Conservation (phyloP, 2,888 invertebrate genomes). For the Drosophila kambysellisi region DNA sequence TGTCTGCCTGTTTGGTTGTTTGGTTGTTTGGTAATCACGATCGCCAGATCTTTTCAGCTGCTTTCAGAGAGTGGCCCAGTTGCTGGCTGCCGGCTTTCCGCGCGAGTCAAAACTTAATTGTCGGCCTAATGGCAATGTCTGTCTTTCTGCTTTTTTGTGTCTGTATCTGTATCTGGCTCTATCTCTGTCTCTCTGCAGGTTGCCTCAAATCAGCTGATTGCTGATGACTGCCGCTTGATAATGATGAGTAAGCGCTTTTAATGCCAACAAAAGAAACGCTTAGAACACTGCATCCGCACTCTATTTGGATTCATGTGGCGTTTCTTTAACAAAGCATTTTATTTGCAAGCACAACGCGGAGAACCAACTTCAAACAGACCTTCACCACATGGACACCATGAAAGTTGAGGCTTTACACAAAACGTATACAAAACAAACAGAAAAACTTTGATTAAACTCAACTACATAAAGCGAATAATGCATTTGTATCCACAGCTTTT, state of each 20-base stretch:
- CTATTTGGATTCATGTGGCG: constrained; percentile 44
- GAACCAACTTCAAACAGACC: constrained; percentile 3
- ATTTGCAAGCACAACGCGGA: constrained; percentile 30
- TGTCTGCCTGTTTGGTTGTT: constrained; percentile 41
- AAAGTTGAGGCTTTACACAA: neutral
- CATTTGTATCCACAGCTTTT: neutral
- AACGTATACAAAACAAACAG: neutral
- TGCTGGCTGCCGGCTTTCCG: constrained; percentile 57
- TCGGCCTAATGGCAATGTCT: constrained; percentile 65
- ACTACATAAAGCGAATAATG: neutral
- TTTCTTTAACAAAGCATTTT: constrained; percentile 40
- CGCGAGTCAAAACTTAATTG: constrained; percentile 69
- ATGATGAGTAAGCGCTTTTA: constrained; percentile 73
- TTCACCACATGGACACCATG: neutral
- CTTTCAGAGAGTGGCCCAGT: constrained; percentile 64
- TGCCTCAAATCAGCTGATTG: constrained; percentile 68
- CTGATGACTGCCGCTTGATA: constrained; percentile 61
- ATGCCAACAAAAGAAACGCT: constrained; percentile 43
- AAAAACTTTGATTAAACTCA: neutral
- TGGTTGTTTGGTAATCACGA: constrained; percentile 69
- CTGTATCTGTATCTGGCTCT: constrained; percentile 12
- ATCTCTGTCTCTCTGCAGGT: constrained; percentile 1
- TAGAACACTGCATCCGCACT: constrained; percentile 38
- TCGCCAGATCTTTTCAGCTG: constrained; percentile 66
- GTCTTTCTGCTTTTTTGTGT: constrained; percentile 22